Evolutionary conservation across 2,797 vertebrate species (phyloP).

Genomic region (Myotis myotis): DNA sequence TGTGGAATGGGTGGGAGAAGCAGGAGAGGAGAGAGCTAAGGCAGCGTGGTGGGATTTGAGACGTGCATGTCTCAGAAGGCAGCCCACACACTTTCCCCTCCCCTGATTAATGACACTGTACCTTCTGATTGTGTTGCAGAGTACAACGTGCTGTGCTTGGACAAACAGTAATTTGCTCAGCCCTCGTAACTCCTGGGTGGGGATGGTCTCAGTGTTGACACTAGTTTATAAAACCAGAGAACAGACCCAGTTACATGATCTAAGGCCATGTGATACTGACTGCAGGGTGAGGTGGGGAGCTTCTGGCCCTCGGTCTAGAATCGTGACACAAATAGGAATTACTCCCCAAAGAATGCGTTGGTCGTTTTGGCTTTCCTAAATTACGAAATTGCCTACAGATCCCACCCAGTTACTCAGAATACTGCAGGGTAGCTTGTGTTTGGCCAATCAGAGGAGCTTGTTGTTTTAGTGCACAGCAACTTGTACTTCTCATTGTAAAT

Average conservation of each 20-base stretch:
- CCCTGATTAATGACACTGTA: no score
- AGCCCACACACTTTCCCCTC: neutral
- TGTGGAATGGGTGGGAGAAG: neutral
- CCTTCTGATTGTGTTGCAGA: neutral
- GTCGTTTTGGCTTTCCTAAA: neutral
- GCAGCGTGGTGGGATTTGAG: neutral
- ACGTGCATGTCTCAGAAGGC: neutral
- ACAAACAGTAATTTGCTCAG: neutral
- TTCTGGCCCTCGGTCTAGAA: neutral
- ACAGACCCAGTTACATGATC: neutral
- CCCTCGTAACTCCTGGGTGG: neutral
- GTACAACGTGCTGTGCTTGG: neutral
- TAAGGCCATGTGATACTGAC: neutral
- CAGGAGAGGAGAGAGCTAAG: neutral
- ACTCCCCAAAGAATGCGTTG: neutral
- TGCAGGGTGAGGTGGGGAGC: neutral
- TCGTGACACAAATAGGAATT: neutral
- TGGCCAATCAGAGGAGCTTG: neutral
- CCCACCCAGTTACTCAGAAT: neutral
- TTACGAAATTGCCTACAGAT: neutral
- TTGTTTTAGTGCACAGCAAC: neutral
- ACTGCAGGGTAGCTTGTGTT: neutral
- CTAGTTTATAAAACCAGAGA: neutral
- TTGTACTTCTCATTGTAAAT: slow-evolving; percentile 5
- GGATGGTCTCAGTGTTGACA: neutral